Evolutionary conservation across 2,888 invertebrate species (phyloP), one percentile per base, ranked within the genome.

Genomic region (Selenia dentaria): DNA sequence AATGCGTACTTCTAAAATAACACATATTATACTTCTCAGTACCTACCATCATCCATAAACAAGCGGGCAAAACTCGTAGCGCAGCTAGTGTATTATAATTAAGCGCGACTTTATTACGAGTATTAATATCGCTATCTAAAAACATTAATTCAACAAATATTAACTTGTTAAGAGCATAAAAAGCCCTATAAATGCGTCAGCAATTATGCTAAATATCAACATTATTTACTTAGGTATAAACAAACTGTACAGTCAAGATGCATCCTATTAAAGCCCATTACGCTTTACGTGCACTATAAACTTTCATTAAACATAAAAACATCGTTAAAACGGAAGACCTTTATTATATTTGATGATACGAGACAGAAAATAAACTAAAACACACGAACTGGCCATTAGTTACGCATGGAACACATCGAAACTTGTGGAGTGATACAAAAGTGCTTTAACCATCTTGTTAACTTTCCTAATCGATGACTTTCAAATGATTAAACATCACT

Each of bases 401-500:
- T 64, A 66, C 66, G 64, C 65, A 57, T 59, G 46, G 43, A 50
- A 47, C 49, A 41, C 54, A 58, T 56, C 34, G 47, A n/a, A 58
- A 57, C 52, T 44, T 49, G 41, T 54, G 52, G 61, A 60, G 58
- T 64, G 65, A 67, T 67, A 64, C 59, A 39, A 59, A 58, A 56
- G 52, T 48, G 50, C 59, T 59, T 60, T 63, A 59, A 71, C 62
- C 56, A 62, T 59, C 65, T 72, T 66, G 70, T 71, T 70, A 67
- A 66, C 54, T 63, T 62, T 53, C 57, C 61, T 64, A 59, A 67
- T 67, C 67, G 57, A 58, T 53, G 38, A 51, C 42, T 61, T 56
- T 54, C 48, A 41, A 62, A 57, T 55, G 59, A 64, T 62, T n/a
- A n/a, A n/a, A n/a, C n/a, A 59, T 50, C 37, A 54, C 35, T 37